These are phyloP conservation scores for Heptranchias perlo DNA, from an alignment of 2,113 vertebrate species.

Conservation along the genomic window DNA sequence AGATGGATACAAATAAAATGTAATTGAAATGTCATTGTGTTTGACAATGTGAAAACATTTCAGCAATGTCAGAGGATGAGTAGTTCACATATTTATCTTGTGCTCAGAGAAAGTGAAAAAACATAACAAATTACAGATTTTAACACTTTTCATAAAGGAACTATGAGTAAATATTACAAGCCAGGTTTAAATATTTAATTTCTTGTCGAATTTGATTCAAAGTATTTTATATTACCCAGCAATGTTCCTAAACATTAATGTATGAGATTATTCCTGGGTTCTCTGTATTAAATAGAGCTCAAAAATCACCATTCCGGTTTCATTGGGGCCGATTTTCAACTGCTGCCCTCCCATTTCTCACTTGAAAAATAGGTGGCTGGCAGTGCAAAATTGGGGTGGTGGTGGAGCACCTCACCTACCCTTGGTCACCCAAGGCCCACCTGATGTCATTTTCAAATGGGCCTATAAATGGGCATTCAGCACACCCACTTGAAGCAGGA, in stretches of 20 bases:
- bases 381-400: not conserved
- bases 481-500: not conserved
- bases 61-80: not conserved
- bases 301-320: not conserved
- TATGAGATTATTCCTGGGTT: not conserved
- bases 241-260: not conserved
- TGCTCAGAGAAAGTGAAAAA: not conserved
- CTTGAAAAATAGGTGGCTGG: too few relatives aligned
- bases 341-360: not conserved
- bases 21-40: slow-evolving; percentile 3
- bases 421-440: not conserved
- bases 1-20: not conserved
- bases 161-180: not conserved
- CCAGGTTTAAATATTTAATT: not conserved
- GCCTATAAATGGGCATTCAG: not conserved
- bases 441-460: not conserved
- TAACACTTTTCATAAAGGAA: not conserved
- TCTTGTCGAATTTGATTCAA: not conserved
- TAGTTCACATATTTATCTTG: not conserved
- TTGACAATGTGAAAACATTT: not conserved
- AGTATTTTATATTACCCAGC: not conserved
- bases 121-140: not conserved
- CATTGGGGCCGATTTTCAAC: not conserved
- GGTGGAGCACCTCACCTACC: not conserved
- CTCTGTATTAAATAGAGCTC: not conserved